Conservation (phyloP, 2,113 vertebrate genomes). For the Lanius collurio region DNA sequence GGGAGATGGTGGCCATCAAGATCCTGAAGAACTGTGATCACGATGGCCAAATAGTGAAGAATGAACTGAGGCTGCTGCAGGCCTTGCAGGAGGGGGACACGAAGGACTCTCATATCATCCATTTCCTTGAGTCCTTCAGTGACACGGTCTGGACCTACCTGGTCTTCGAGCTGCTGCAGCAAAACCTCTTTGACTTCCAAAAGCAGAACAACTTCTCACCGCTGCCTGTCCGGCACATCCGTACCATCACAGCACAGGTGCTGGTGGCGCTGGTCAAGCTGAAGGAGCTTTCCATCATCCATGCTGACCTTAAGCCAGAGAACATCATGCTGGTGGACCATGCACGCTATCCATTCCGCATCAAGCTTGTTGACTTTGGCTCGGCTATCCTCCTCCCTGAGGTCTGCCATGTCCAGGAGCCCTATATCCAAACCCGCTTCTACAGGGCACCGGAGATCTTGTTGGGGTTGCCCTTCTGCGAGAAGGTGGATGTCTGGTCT, state of each 20-base stretch:
- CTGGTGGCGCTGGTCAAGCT: slow-evolving; percentile 71
- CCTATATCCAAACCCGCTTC: slow-evolving; percentile 81
- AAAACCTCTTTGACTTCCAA: slow-evolving; percentile 79
- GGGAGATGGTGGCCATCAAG: slow-evolving; percentile 79
- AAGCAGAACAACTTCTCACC: slow-evolving; percentile 73
- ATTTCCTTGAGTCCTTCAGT: slow-evolving; percentile 71
- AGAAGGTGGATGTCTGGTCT: slow-evolving; percentile 81
- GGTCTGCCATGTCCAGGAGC: slow-evolving; percentile 64
- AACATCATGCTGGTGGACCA: slow-evolving; percentile 83
- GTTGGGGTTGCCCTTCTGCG: slow-evolving; percentile 77
- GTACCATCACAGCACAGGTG: slow-evolving; percentile 72
- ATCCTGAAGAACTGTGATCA: slow-evolving; percentile 62
- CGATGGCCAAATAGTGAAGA: slow-evolving; percentile 55
- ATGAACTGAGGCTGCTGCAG: slow-evolving; percentile 70
- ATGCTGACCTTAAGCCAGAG: slow-evolving; percentile 78
- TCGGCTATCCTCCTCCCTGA: slow-evolving; percentile 74
- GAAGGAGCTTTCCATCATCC: slow-evolving; percentile 79
- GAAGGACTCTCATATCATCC: slow-evolving; percentile 67
- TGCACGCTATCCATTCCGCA: slow-evolving; percentile 63
- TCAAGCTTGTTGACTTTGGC: slow-evolving; percentile 82
- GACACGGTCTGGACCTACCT: slow-evolving; percentile 68
- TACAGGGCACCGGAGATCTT: slow-evolving; percentile 79
- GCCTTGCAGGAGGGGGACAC: slow-evolving; percentile 55
- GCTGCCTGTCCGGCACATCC: slow-evolving; percentile 69
- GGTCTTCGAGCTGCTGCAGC: slow-evolving; percentile 78